Base-by-base conservation (phyloP, 2,113 vertebrate genomes). In the Prietella phreatophila region DNA sequence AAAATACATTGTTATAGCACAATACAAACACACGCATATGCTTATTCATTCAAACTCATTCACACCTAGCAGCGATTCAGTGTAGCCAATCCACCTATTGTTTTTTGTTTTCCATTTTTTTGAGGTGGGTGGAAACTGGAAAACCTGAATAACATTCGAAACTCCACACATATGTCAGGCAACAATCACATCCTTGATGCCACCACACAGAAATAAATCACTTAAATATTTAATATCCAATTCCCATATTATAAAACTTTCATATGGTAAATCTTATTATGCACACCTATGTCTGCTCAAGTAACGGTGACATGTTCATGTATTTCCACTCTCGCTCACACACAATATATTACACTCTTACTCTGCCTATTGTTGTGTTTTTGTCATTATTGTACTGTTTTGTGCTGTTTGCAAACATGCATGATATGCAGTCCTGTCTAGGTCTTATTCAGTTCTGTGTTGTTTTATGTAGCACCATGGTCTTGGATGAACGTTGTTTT, bases 231-330 rank as follows among this genome's bases (percentile, higher is more conserved):
- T 58, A 58, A 82, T 82, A 36, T 60, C 36, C 39, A 20, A 81
- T 81, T 58, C 10, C 42, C 22, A 50, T 50, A 14, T 27, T 15
- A 76, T 75, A 5, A 47, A 76, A 47, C 22, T 27, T 50, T 53
- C 42, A 78, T 78, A 78, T 76, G 39, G 73, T 78, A 78, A 78
- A 53, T 78, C 42, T 53, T 50, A 78, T n/a, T 13, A n/a, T 73
- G n/a, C 13, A 5, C 13, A 78, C 42, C 17, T 75, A 22, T 71
- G 30, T 36, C 67, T 33, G 67, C 67, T 71, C 67, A 71, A 71
- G 30, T 71, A 30, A 36, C 15, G 33, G 30, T 67, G 27, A 30
- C 10, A 30, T 30, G 25, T 63, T 63, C 25, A 67, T 71, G 15
- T 5, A 36, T 71, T 17, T 36, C 30, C 19, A 7, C 67, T 17